These are phyloP conservation scores for Epinephelus moara DNA, from an alignment of 2,113 vertebrate species.

Conservation along the genomic window DNA sequence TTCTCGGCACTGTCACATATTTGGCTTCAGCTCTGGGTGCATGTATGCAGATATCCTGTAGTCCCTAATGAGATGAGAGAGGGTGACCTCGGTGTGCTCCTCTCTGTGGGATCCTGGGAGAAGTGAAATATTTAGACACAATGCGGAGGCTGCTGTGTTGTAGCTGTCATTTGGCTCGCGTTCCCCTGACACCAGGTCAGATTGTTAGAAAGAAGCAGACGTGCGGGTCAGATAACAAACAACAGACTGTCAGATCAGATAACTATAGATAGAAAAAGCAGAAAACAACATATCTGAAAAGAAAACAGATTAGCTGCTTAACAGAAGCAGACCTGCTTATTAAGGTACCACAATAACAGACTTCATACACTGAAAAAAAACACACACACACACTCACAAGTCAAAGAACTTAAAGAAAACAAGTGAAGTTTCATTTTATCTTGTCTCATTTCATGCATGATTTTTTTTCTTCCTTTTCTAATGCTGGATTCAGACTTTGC, in stretches of 20 bases:
- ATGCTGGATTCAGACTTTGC: neutral
- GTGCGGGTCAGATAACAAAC: slow-evolving; percentile 28
- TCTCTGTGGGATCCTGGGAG: slow-evolving; percentile 29
- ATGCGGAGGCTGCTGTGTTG: neutral
- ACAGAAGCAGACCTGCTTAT: neutral
- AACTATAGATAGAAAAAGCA: neutral
- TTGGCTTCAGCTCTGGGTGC: slow-evolving; percentile 29
- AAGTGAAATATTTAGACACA: slow-evolving; percentile 25
- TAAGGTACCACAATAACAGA: neutral
- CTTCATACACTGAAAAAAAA: neutral
- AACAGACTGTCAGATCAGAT: neutral
- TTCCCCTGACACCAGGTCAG: slow-evolving; percentile 25
- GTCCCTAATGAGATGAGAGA: slow-evolving; percentile 41
- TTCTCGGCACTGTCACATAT: slow-evolving; percentile 9
- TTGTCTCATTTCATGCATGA: neutral
- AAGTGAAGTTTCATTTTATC: neutral
- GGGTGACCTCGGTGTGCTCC: slow-evolving; percentile 25
- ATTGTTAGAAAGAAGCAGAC: neutral
- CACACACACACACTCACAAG: neutral
- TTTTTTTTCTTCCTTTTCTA: neutral
- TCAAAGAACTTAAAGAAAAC: neutral
- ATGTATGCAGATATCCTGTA: slow-evolving; percentile 25
- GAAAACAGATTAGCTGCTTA: neutral
- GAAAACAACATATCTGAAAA: neutral
- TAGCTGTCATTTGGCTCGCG: neutral